These are phyloP conservation scores for Crioceris asparagi DNA, from an alignment of 2,888 invertebrate genomes.

Conservation along the genomic window DNA sequence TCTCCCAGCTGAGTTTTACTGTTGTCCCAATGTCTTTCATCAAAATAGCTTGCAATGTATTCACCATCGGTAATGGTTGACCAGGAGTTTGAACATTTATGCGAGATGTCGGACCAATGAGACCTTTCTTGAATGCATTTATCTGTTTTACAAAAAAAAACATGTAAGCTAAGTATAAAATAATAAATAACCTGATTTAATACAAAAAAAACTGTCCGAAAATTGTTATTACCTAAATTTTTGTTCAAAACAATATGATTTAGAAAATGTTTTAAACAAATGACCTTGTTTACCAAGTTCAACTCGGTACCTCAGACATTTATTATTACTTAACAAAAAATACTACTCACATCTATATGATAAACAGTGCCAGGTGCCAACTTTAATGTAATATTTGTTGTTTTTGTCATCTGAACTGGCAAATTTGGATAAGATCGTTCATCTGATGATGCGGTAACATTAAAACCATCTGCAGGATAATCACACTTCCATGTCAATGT, in stretches of 20 bases:
- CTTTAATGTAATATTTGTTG: constrained; percentile 25
- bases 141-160: constrained; percentile 38
- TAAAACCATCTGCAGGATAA: constrained; percentile 29
- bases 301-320: too few relatives aligned
- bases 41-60: constrained; percentile 40
- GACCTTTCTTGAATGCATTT: constrained; percentile 47
- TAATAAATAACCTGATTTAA: too few relatives aligned
- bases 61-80: constrained; percentile 40
- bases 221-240: too few relatives aligned
- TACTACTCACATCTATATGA: constrained; percentile 43
- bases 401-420: constrained; percentile 37
- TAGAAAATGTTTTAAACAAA: too few relatives aligned
- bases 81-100: constrained; percentile 37
- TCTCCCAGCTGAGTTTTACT: constrained; percentile 56
- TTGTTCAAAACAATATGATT: too few relatives aligned
- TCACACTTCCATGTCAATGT: constrained; percentile 48
- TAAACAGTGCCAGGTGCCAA: constrained; percentile 41
- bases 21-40: constrained; percentile 47
- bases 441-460: constrained; percentile 30
- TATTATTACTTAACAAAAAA: not conserved
- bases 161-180: not conserved
- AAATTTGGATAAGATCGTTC: constrained; percentile 47
- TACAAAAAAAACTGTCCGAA: too few relatives aligned
- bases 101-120: constrained; percentile 44
- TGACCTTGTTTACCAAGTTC: too few relatives aligned